Evolutionary conservation across 2,113 vertebrate species (phyloP).

Genomic region (Neolamprologus falcicula): DNA sequence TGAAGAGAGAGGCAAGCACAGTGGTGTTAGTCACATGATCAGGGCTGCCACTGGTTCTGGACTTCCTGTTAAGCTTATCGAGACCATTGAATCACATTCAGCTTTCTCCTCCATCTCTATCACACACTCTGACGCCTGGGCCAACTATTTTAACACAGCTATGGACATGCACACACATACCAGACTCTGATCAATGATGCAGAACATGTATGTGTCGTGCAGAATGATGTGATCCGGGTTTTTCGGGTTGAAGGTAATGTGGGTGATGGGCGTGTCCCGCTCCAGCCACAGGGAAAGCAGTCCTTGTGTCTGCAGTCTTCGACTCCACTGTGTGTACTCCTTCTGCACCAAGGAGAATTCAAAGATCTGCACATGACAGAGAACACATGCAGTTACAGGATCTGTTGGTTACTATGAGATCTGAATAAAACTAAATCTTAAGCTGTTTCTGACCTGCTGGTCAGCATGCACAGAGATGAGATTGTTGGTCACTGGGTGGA

Average conservation of each 20-base stretch:
- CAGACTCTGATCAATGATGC: conserved; percentile 87
- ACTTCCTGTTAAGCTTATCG: background rate
- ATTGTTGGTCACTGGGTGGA: conserved; percentile 80
- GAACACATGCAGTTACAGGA: background rate
- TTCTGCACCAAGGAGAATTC: conserved; percentile 82
- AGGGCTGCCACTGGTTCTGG: background rate
- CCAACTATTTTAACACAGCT: background rate
- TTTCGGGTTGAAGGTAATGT: conserved; percentile 79
- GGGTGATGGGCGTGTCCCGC: conserved; percentile 83
- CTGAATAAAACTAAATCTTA: background rate
- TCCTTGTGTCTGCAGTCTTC: conserved; percentile 76
- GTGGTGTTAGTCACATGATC: background rate
- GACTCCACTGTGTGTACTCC: conserved; percentile 87
- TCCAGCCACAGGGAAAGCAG: conserved; percentile 83
- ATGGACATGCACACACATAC: conserved; percentile 47
- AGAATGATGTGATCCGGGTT: conserved; percentile 80
- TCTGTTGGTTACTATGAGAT: background rate
- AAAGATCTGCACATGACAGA: conserved; percentile 69
- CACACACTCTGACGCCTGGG: background rate
- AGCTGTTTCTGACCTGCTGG: conserved; percentile 76
- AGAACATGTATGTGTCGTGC: conserved; percentile 89
- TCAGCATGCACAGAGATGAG: conserved; percentile 83
- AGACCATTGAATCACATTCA: background rate
- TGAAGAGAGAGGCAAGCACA: background rate
- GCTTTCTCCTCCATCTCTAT: background rate